Conservation (phyloP, 1,140 invertebrate species). For the Meloidogyne exigua region DNA sequence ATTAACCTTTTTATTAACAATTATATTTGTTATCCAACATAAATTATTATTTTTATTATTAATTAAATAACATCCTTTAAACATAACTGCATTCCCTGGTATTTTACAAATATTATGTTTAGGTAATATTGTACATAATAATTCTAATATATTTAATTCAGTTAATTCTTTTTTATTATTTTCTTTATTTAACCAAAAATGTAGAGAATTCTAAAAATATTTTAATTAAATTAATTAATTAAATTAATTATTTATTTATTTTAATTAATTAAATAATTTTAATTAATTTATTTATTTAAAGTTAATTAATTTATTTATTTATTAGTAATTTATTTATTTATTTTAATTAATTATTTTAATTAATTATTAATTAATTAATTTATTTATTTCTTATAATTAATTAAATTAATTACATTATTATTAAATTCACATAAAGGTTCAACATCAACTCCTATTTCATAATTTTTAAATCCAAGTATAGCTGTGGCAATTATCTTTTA, state of each 20-base stretch:
- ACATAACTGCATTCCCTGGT: conserved; percentile 7
- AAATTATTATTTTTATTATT: conserved; percentile 29
- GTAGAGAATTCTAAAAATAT: conserved; percentile 2
- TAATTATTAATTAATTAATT: too few species aligned
- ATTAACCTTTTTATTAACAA: conserved; percentile 34
- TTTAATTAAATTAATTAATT: not conserved
- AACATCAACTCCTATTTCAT: conserved; percentile 47
- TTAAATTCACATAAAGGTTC: conserved; percentile 43
- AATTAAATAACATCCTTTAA: not conserved
- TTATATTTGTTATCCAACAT: conserved; percentile 48
- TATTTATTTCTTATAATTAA: too few species aligned
- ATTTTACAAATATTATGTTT: conserved; percentile 34
- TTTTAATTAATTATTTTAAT: too few species aligned
- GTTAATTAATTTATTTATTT: too few species aligned
- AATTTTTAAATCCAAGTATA: conserved; percentile 38
- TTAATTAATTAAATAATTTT: too few species aligned
- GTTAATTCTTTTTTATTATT: conserved; percentile 30
- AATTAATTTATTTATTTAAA: too few species aligned
- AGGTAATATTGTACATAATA: conserved; percentile 33
- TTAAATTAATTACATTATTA: not conserved
- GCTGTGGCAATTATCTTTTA: conserved; percentile 14
- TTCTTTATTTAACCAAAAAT: conserved; percentile 45
- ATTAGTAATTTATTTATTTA: too few species aligned
- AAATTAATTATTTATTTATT: too few species aligned
- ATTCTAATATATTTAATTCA: conserved; percentile 35